A percentile compares a stretch with the other conserved stretches of the same genome.
These are phyloP conservation scores for Potamarius usumacintae DNA, from an alignment of 2,113 vertebrate genomes.

Conservation along the genomic window DNA sequence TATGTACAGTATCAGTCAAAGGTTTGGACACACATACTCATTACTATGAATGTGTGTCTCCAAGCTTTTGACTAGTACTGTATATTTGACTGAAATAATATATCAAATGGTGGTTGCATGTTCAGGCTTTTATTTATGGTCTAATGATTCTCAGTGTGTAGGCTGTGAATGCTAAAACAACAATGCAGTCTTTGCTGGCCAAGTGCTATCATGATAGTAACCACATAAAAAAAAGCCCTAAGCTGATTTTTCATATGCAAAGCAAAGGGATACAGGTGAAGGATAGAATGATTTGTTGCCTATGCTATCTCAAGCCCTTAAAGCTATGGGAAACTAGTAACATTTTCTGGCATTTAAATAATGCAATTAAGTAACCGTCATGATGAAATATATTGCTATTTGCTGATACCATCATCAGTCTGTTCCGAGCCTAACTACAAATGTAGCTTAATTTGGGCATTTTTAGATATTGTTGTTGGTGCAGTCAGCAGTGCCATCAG, in stretches of 20 bases:
- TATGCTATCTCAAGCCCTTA: not conserved
- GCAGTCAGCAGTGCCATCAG: not conserved
- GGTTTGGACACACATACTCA: too few relatives aligned
- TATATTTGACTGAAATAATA: not conserved
- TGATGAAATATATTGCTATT: not conserved
- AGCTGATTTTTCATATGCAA: not conserved
- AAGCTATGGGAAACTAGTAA: not conserved
- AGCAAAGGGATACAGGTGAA: not conserved
- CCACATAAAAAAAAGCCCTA: not conserved
- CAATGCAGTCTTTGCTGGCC: not conserved
- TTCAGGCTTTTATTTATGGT: not conserved
- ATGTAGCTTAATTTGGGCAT: not conserved
- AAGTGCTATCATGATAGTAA: not conserved
- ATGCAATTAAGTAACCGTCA: not conserved
- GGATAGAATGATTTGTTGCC: not conserved
- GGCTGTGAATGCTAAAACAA: not conserved
- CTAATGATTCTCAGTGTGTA: not conserved
- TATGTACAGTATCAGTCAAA: too few relatives aligned
- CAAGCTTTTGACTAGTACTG: too few relatives aligned
- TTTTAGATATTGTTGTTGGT: not conserved
- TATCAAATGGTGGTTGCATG: not conserved
- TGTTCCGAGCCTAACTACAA: not conserved
- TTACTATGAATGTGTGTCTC: too few relatives aligned
- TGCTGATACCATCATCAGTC: not conserved
- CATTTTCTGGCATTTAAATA: not conserved